Evolutionary conservation across 1,140 invertebrate genomes (phyloP).

Genomic region (Stenopsyche tienmushanensis): DNA sequence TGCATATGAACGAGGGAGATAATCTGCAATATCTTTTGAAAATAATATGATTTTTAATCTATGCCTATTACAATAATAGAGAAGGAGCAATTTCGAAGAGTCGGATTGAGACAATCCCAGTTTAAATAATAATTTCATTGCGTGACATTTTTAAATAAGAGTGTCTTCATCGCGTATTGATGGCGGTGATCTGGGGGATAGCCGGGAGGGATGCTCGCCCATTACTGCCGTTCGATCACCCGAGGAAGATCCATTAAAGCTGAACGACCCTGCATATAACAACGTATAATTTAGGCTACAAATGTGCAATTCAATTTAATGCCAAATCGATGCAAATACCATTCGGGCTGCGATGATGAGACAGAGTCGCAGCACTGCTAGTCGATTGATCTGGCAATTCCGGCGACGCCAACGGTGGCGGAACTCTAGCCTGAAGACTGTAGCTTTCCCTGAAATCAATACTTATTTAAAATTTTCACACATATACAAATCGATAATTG

Average conservation of each 20-base stretch:
- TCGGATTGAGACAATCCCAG: no score
- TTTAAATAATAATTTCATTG: no score
- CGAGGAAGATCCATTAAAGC: conserved; percentile 54
- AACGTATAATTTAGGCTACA: no score
- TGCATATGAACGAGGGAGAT: no score
- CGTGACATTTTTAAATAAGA: conserved; percentile 47
- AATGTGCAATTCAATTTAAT: conserved; percentile 7
- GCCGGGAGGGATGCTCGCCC: conserved; percentile 49
- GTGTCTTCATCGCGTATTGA: conserved; percentile 52
- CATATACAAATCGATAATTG: no score
- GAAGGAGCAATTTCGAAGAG: no score
- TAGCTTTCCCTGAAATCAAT: conserved; percentile 53
- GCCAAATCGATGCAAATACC: no score
- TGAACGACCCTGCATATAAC: conserved; percentile 50
- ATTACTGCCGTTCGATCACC: conserved; percentile 55
- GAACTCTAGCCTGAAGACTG: conserved; percentile 56
- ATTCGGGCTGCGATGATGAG: conserved; percentile 50
- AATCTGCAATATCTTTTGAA: no score
- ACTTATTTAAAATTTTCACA: neutral
- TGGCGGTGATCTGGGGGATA: conserved; percentile 49
- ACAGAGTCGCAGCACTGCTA: conserved; percentile 61
- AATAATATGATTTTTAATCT: no score
- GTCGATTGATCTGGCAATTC: conserved; percentile 61
- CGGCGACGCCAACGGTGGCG: conserved; percentile 63
- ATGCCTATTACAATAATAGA: no score